phyloP scores from a whole-genome alignment of 2,113 vertebrate species.

The Chunga burmeisteri region DNA sequence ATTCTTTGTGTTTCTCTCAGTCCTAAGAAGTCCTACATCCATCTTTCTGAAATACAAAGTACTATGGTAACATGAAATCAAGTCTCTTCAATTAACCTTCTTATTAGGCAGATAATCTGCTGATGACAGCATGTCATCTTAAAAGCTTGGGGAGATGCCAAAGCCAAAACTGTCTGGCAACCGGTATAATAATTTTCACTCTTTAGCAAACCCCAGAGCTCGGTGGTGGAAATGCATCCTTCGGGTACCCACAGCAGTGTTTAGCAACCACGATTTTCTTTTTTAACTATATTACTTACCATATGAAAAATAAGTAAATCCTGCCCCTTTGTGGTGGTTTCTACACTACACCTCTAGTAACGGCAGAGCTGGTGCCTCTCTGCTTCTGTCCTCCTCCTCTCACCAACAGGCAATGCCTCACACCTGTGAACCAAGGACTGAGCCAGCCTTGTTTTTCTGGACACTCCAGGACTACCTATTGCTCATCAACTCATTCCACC shows the following conservation, averaged over 20 bases:
- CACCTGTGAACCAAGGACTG: background rate
- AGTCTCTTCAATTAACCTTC: background rate
- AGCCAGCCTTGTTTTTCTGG: background rate
- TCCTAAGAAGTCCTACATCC: background rate
- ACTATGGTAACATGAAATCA: background rate
- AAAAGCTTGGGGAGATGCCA: background rate
- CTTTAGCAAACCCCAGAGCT: background rate
- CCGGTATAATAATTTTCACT: background rate
- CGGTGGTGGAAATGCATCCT: background rate
- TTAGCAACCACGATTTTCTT: background rate
- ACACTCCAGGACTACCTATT: background rate
- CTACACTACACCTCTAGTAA: background rate
- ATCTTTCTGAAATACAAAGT: background rate
- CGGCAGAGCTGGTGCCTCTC: background rate
- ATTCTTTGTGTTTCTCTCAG: background rate
- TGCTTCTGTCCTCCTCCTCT: background rate
- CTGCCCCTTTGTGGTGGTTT: slow-evolving; percentile 47
- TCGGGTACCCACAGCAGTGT: background rate
- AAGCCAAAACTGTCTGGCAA: background rate
- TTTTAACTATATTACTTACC: background rate
- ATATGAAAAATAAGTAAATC: background rate
- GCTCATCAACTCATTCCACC: background rate
- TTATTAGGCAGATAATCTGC: background rate
- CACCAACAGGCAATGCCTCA: background rate
- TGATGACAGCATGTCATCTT: background rate